These are phyloP conservation scores for Neoscelio sp. DNA, from an alignment of 2,888 invertebrate genomes.

Conservation along the genomic window DNA sequence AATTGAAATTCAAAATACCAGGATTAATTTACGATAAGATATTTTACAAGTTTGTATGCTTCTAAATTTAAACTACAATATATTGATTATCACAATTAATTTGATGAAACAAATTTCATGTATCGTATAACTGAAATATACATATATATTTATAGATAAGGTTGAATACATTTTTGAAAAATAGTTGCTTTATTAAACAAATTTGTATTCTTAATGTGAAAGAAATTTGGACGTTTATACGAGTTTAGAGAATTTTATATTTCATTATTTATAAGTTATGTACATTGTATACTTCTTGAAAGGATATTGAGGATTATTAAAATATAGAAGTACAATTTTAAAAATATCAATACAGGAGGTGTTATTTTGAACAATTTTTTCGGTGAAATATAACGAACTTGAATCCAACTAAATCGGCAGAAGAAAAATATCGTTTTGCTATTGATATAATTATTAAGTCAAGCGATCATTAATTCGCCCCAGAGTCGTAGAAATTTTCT, in stretches of 20 bases:
- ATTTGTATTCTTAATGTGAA: neutral
- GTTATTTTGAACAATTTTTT: neutral
- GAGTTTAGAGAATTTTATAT: slow-evolving; percentile 2
- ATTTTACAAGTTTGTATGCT: slow-evolving; percentile 3
- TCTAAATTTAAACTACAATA: neutral
- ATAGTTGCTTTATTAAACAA: slow-evolving; percentile 1
- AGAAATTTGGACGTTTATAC: neutral
- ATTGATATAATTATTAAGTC: neutral
- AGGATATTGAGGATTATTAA: too few relatives aligned
- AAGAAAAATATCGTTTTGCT: neutral
- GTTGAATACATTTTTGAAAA: neutral
- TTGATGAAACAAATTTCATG: neutral
- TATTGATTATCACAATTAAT: slow-evolving; percentile 6
- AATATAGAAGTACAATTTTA: too few relatives aligned
- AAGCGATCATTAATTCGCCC: slow-evolving; percentile 11
- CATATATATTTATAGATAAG: neutral
- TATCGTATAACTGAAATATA: neutral
- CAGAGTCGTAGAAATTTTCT: slow-evolving; percentile 15
- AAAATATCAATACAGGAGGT: neutral
- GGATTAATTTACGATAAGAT: neutral
- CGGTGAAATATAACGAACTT: neutral
- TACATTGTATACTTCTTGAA: too few relatives aligned
- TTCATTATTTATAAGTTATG: slow-evolving; percentile 18
- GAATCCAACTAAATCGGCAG: too few relatives aligned
- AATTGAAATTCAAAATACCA: slow-evolving; percentile 14